Evolutionary conservation across 2,113 vertebrate genomes (phyloP), one percentile per base, ranked within the genome.

Genomic region (Sclerurus mexicanus): DNA sequence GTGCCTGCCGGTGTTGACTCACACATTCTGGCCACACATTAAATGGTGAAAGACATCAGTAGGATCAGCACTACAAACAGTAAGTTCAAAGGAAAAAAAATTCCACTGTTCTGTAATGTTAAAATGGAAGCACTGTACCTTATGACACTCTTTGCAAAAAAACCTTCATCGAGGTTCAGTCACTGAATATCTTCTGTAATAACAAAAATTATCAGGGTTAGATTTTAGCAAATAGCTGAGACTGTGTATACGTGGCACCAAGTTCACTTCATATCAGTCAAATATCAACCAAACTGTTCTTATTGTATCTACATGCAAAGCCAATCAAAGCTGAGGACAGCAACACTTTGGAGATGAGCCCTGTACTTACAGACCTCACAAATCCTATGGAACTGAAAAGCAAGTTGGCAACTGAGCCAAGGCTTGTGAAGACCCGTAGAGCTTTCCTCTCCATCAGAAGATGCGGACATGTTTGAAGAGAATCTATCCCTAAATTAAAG

Each of bases 331-430:
- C 4, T 1, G 1, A 76, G 22, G 37, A 25, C 58, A 87, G 15
- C 28, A 89, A 40, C 27, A 63, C 1, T 47, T 60, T 25, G 24
- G 69, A 78, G 56, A 91, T 3, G 1, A 84, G 13, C 4, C 31
- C 56, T 74, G 15, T 11, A 50, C 5, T 10, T 0, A 37, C 19
- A 82, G 28, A 28, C 5, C 19, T 47, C 20, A 79, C 6, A 90
- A 68, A 56, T 55, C 14, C 50, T 33, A 44, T 0, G 0, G 18
- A 88, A 71, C 6, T 39, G 25, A 87, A 92, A 33, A 40, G 8
- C 3, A 12, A 50, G 31, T 69, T n/a, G n/a, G n/a, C n/a, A n/a
- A n/a, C 7, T 0, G 1, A 40, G 15, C 7, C 33, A 53, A 66
- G 12, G 17, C 24, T 35, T 35, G 25, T 19, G 46, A 59, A 86